Conservation (phyloP, 2,888 invertebrate species). For the Lucinisca nassula region DNA sequence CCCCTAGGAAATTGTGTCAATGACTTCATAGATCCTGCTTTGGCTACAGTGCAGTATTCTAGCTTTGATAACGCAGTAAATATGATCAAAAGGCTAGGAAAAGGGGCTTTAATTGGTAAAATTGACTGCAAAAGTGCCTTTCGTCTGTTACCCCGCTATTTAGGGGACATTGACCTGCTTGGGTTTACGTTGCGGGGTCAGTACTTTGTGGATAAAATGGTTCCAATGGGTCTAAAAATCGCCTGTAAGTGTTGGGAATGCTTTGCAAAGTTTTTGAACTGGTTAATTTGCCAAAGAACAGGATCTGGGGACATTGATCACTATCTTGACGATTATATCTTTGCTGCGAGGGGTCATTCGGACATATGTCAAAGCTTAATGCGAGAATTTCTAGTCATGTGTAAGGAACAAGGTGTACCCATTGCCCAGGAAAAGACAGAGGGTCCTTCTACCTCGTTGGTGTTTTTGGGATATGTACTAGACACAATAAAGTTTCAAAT, state of each 20-base stretch:
- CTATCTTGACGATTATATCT: conserved; percentile 38
- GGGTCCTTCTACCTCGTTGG: conserved; percentile 7
- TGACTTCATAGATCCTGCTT: conserved; percentile 26
- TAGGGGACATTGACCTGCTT: conserved; percentile 27
- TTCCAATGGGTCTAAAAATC: conserved; percentile 24
- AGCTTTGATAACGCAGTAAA: conserved; percentile 36
- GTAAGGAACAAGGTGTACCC: conserved; percentile 30
- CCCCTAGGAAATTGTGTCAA: conserved; percentile 31
- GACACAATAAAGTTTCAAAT: conserved; percentile 7
- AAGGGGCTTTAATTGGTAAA: conserved; percentile 21
- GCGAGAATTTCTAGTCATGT: conserved; percentile 20
- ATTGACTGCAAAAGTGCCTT: conserved; percentile 40
- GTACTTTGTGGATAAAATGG: conserved; percentile 27
- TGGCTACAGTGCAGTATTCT: conserved; percentile 23
- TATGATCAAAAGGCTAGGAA: conserved; percentile 22
- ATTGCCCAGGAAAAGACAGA: conserved; percentile 33
- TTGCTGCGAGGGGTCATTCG: conserved; percentile 1
- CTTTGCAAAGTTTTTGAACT: conserved; percentile 19
- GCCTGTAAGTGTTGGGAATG: conserved; percentile 35
- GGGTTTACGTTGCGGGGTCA: conserved; percentile 21
- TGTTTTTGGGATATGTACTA: conserved; percentile 35
- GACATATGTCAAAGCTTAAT: conserved; percentile 20
- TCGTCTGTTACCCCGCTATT: conserved; percentile 10
- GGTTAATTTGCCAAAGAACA: conserved; percentile 1
- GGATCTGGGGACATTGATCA: conserved; percentile 20